Evolutionary conservation across 2,888 invertebrate species (phyloP).

Genomic region (Nymphalis c-album): DNA sequence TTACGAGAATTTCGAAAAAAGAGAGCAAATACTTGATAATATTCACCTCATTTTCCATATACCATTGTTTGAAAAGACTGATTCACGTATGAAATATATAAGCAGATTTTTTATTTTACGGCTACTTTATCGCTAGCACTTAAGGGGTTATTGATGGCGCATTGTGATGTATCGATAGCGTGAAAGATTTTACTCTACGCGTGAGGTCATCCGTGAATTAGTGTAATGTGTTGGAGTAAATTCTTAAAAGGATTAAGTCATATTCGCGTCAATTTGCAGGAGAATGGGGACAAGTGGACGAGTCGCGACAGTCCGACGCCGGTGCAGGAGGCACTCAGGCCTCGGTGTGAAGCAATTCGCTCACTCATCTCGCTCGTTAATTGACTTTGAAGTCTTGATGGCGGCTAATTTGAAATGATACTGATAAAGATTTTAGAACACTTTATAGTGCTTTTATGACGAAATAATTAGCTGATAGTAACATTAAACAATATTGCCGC

Average conservation of each 20-base stretch:
- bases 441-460: slow-evolving; percentile 21
- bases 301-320: slow-evolving; percentile 62
- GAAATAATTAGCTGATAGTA: slow-evolving; percentile 10
- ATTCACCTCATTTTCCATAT: slow-evolving; percentile 26
- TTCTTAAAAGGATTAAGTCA: slow-evolving; percentile 74
- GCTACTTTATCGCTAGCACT: slow-evolving; percentile 34
- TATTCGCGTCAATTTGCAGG: slow-evolving; percentile 66
- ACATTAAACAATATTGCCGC: neutral
- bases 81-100: slow-evolving; percentile 47
- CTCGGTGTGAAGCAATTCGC: slow-evolving; percentile 37
- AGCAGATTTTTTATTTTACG: slow-evolving; percentile 32
- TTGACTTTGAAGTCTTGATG: slow-evolving; percentile 46
- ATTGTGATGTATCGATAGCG: slow-evolving; percentile 34
- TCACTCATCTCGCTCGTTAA: slow-evolving; percentile 50
- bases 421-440: slow-evolving; percentile 20
- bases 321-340: slow-evolving; percentile 41
- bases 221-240: slow-evolving; percentile 52
- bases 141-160: slow-evolving; percentile 40
- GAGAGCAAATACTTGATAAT: slow-evolving; percentile 25
- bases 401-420: slow-evolving; percentile 32
- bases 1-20: slow-evolving; percentile 38
- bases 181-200: slow-evolving; percentile 34
- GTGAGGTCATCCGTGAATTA: slow-evolving; percentile 63
- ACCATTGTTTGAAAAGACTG: slow-evolving; percentile 44
- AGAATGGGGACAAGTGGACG: slow-evolving; percentile 71